Conservation (phyloP, 2,888 invertebrate species). For the Trachelus tabidus region DNA sequence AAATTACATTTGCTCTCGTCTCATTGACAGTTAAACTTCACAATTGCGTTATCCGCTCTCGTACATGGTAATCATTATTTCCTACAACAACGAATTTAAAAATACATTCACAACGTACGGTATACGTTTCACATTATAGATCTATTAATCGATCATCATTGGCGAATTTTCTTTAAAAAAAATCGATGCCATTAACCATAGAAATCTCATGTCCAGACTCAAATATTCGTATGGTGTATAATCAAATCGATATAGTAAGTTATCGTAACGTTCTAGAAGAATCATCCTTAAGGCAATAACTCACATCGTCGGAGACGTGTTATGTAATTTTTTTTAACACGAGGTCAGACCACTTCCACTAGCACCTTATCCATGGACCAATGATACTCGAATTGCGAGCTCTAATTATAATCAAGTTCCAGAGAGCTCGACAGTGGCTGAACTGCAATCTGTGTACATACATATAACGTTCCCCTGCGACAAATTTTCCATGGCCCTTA, state of each 20-base stretch:
- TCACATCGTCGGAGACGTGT: neutral
- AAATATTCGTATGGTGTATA: neutral
- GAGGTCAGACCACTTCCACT: neutral
- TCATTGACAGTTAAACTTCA: constrained; percentile 26
- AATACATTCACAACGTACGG: neutral
- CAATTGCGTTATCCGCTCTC: constrained; percentile 26
- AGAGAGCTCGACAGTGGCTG: neutral
- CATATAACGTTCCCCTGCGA: neutral
- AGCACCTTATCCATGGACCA: neutral
- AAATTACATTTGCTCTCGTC: constrained; percentile 43
- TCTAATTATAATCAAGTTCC: neutral
- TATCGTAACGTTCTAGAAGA: neutral
- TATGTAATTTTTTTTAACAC: neutral
- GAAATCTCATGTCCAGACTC: neutral
- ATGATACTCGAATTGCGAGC: neutral
- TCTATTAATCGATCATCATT: neutral
- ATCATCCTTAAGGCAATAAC: neutral
- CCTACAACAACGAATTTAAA: constrained; percentile 9
- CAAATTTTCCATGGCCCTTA: neutral
- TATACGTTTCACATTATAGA: neutral
- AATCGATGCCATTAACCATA: neutral
- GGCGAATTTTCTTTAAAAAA: too few species aligned
- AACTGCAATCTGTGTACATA: neutral
- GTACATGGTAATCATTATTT: constrained; percentile 28
- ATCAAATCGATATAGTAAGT: neutral